phyloP scores from a whole-genome alignment of 30 jellyfish, hydroid and myxozoan genomes.

The Hydractinia symbiolongicarpus region DNA sequence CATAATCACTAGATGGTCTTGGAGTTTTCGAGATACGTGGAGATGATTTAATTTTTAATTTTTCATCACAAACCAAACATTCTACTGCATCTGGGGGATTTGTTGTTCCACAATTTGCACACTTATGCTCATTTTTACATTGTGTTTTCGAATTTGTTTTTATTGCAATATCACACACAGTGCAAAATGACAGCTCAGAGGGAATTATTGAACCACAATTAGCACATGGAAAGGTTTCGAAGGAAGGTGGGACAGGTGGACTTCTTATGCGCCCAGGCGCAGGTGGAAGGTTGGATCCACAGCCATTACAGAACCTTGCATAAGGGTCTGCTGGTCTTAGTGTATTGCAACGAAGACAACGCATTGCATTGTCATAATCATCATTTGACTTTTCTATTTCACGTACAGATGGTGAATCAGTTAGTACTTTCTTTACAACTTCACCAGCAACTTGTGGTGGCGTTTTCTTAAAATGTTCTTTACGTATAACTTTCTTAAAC shows the following conservation, averaged over 20 bases:
- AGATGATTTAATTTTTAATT: not conserved
- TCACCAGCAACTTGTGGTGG: not conserved
- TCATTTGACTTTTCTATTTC: not conserved
- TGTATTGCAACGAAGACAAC: slow-evolving; percentile 70
- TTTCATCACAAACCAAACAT: slow-evolving; percentile 83
- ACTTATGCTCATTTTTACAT: slow-evolving; percentile 29
- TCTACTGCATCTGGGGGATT: slow-evolving; percentile 48
- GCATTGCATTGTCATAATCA: slow-evolving; percentile 11
- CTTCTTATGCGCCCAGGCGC: slow-evolving; percentile 38
- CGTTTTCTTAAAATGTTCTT: not conserved
- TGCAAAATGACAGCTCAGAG: slow-evolving; percentile 40
- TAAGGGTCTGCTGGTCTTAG: slow-evolving; percentile 64
- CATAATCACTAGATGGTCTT: slow-evolving; percentile 60
- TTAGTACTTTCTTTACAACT: slow-evolving; percentile 23
- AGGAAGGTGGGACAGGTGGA: not conserved
- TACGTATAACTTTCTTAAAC: slow-evolving; percentile 33
- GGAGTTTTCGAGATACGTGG: slow-evolving; percentile 53
- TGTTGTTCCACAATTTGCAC: slow-evolving; percentile 72
- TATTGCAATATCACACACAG: slow-evolving; percentile 46
- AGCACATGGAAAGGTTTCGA: slow-evolving; percentile 50
- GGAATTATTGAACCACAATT: slow-evolving; percentile 65
- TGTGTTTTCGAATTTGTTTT: slow-evolving; percentile 29
- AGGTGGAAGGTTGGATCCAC: slow-evolving; percentile 80
- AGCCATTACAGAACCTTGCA: slow-evolving; percentile 82
- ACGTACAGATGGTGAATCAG: slow-evolving; percentile 15